Evolutionary conservation across 1,140 invertebrate species (phyloP), one percentile per base, ranked within the genome.

Genomic region (Caenorhabditis inopinata): DNA sequence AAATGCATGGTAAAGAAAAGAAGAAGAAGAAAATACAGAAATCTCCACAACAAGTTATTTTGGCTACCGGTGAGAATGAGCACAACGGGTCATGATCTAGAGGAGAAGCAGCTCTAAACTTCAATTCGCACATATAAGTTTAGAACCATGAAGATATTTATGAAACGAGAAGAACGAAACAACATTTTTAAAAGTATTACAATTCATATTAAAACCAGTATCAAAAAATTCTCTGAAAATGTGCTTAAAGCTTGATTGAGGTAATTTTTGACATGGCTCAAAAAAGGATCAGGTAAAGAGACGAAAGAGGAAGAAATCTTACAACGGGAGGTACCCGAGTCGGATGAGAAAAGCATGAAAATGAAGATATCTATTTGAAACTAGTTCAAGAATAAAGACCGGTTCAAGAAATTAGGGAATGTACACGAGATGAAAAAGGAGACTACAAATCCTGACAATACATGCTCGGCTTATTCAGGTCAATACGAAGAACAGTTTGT

Each of bases 401-500:
- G 58, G 58, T 38, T 21, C 38, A n/a, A 16, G 2, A 32, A 58
- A 42, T 7, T 7, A 42, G 38, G 38, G 38, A 68, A 68, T 32
- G 27, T 68, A 68, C 58, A 68, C 58, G 58, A 29, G 23, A 38
- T 38, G 23, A 68, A 16, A 1, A 47, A 4, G 48, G 75, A 53
- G 47, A 51, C 47, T 80, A 80, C 16, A 80, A 42, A 46, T 80
- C 79, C 12, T 80, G 79, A 32, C 73, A 51, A 42, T 49, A 75
- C 47, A 35, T 53, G 38, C 58, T 68, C n/a, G 58, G 38, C 75
- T 76, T 76, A 27, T 51, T 58, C 25, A 81, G 18, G 21, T 81
- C 75, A 16, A 81, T 77, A 48, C 80, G 74, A 35, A 81, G 80
- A 11, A 81, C 80, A 0, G 80, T 81, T n/a, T 78, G 77, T 62